Base-by-base conservation (phyloP, 2,797 vertebrate species). In the Nannoperca obscura region DNA sequence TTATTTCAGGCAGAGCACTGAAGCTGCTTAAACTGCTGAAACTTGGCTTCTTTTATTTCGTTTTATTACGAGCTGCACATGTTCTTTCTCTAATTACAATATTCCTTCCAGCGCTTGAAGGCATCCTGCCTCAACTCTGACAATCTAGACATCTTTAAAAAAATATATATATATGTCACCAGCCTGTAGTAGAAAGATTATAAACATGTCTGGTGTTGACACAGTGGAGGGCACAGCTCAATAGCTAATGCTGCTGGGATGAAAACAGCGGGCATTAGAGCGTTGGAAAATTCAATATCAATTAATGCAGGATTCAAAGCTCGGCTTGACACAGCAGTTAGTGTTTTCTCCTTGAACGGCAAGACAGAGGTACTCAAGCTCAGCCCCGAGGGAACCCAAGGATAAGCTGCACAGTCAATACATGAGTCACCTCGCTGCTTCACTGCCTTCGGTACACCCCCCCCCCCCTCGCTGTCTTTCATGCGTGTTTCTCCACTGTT, bases 241-340 rank as follows among this genome's bases (percentile, higher is more conserved):
- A 38, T 79, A 73, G 76, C 63, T 71, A 50, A 74, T 57, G 71
- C 81, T 57, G 59, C 64, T 7, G 36, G 82, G 85, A 78, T 79
- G 71, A 72, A 88, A 90, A 85, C 68, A 80, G 85, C 68, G 66
- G 74, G 44, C 85, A 87, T 88, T 81, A 83, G 78, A 76, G 75
- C 22, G 2, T 20, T 62, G 86, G 71, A 87, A 92, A 94, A 92
- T 83, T 90, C 91, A 85, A 91, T 91, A 93, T 88, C 89, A 93
- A 90, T 93, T 90, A 91, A 89, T 85, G 84, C 60, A 52, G 81
- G 65, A 80, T 64, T 87, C 70, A 78, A 71, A 85, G 87, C 65
- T 58, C 1, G 20, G 78, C 67, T 87, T 86, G 87, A 91, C 89
- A 83, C 70, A 85, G 76, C 79, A 80, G 80, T 91, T 88, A 91